Evolutionary conservation across 2,797 vertebrate species (phyloP), one percentile per base, ranked within the genome.

Genomic region (Clarias pachynema): DNA sequence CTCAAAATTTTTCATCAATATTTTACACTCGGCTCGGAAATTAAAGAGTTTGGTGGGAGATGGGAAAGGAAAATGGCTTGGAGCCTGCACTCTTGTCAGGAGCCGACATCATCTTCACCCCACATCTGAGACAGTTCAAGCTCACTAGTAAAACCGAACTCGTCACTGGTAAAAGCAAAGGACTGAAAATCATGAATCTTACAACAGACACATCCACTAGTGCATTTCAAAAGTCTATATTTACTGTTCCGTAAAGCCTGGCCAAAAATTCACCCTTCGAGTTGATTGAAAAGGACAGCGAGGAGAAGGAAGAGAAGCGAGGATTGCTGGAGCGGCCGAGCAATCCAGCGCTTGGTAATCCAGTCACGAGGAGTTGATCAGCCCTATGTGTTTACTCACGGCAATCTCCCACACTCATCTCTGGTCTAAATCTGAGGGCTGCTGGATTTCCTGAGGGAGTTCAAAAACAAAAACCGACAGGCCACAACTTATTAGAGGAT

Each of bases 1-100:
- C 93, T 95, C 95, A 94, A 93, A 82, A 91, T 90, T 92, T 93
- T 94, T 88, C 83, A 95, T 95, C 92, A 89, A 95, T 93, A 95
- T 93, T 93, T 93, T 94, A 92, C 94, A 93, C 92, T 91, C 91
- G 87, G 89, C 89, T 89, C 74, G 89, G 87, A 90, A 91, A 87
- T 90, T 74, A 90, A 89, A 88, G 86, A 86, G 87, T 88, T 89
- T 87, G 89, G 85, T 82, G 84, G 81, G 74, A 94, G 93, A 94
- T 91, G 90, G 63, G 91, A 88, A 88, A 91, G 91, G 69, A 90
- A 90, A 86, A 88, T 88, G 86, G 79, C 86, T 84, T 91, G 68
- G 69, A 84, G 89, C 86, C 91, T 10, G 74, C 24, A 15, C 81
- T 86, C 29, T 63, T 65, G 75, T 70, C 82, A 80, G 79, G 74